A percentile compares a stretch with the other conserved stretches of the same genome.
Evolutionary conservation across 2,888 invertebrate species (phyloP).

Genomic region (Polydrusus pterygomalis): DNA sequence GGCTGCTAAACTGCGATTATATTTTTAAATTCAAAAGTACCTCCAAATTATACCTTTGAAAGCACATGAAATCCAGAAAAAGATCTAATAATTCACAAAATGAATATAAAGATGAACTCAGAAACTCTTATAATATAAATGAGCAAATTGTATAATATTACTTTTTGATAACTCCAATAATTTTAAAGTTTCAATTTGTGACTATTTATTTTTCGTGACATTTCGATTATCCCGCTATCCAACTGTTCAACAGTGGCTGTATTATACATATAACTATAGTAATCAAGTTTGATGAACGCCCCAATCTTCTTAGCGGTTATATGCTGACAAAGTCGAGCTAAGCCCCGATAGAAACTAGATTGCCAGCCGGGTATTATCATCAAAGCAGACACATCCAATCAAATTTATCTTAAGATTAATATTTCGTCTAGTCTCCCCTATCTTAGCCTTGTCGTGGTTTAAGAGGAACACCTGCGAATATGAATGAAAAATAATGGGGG

Average conservation of each 20-base stretch:
- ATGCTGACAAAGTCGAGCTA: conserved; percentile 5
- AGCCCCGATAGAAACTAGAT: conserved; percentile 8
- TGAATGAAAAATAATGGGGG: not conserved
- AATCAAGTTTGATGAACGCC: conserved; percentile 20
- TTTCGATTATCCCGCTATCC: not conserved
- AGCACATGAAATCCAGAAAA: too few species aligned
- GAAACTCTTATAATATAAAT: too few species aligned
- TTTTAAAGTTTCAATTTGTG: not conserved
- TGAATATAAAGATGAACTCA: too few species aligned
- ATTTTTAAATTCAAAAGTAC: not conserved
- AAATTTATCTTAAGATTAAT: conserved; percentile 6
- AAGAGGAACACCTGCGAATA: not conserved
- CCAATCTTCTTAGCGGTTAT: conserved; percentile 18
- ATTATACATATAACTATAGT: conserved; percentile 3
- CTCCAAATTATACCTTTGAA: too few species aligned
- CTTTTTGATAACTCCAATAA: too few species aligned
- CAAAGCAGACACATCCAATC: conserved; percentile 6
- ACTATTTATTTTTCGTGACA: not conserved
- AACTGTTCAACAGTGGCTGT: not conserved
- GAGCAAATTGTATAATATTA: too few species aligned
- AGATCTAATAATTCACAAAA: too few species aligned
- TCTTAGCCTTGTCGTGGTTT: not conserved
- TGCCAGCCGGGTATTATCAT: not conserved
- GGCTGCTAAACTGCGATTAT: not conserved
- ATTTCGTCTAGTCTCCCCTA: not conserved